Percentiles rank a stretch among this genome's conserved stretches.
phyloP scores from a whole-genome alignment of 2,797 vertebrate genomes.

The Ispidina picta region DNA sequence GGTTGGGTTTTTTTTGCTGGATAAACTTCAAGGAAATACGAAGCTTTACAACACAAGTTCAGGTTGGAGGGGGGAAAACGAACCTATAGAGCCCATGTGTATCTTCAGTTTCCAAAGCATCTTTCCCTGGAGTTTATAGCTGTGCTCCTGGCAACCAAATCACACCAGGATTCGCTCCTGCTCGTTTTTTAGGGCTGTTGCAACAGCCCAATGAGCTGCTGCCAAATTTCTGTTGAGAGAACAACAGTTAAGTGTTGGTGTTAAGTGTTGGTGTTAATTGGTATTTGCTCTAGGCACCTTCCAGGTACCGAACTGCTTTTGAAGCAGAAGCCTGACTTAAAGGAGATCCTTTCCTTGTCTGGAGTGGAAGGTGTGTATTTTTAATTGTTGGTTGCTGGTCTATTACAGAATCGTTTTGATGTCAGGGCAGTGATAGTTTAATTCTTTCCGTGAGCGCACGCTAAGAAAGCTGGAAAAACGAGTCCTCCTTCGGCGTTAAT shows the following conservation, averaged over 20 bases:
- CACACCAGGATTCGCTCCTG: accelerated
- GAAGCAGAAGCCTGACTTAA: neutral
- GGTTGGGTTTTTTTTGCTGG: neutral
- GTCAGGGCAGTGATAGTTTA: neutral
- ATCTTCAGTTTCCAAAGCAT: neutral
- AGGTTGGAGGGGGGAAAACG: accelerated
- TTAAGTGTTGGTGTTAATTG: neutral
- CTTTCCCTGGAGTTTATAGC: neutral
- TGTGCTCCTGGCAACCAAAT: accelerated
- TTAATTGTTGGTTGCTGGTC: neutral
- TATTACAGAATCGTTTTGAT: neutral
- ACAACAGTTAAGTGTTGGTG: neutral
- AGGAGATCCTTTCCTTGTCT: neutral
- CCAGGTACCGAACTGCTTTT: neutral
- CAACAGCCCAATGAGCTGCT: neutral
- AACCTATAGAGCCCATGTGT: accelerated
- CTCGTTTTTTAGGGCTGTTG: neutral
- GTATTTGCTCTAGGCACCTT: neutral
- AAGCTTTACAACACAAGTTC: neutral
- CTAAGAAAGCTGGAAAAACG: slow-evolving; percentile 48
- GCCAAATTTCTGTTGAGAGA: neutral
- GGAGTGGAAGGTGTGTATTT: neutral
- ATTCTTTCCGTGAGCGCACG: neutral
- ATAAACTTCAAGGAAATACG: neutral
- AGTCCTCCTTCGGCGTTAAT: neutral